phyloP scores from a whole-genome alignment of 1,140 invertebrate genomes.

The Drosophila murphyi region DNA sequence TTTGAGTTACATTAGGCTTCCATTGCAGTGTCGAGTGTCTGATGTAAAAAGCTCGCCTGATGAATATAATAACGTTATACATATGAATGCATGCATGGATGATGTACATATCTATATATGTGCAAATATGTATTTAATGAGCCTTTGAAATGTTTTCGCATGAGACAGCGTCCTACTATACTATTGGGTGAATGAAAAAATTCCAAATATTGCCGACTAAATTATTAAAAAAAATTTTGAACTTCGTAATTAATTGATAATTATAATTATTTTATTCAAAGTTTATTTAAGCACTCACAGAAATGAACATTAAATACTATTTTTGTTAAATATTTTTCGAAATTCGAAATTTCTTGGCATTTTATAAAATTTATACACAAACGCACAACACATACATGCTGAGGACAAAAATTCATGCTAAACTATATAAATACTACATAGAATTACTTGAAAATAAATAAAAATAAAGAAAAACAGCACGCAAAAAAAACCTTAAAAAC shows the following conservation, averaged over 20 bases:
- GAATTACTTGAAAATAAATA: constrained; percentile 8
- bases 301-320: background rate
- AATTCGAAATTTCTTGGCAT: constrained; percentile 3
- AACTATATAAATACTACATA: background rate
- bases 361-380: constrained; percentile 7
- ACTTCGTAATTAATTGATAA: background rate
- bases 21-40: constrained; percentile 24
- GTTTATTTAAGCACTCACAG: background rate
- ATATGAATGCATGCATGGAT: background rate
- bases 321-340: constrained; percentile 4
- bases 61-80: constrained; percentile 41
- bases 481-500: constrained; percentile 15
- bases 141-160: background rate
- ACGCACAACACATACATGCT: constrained; percentile 1
- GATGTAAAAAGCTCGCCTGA: constrained; percentile 6
- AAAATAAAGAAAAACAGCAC: constrained; percentile 1
- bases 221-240: background rate
- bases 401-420: constrained; percentile 4
- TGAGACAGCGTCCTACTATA: constrained; percentile 6
- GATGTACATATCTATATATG: background rate
- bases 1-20: constrained; percentile 30
- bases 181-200: background rate
- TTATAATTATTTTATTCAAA: background rate
- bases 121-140: background rate
- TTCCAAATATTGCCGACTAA: background rate